These are phyloP conservation scores for Epizoanthus illoricatus DNA, from an alignment of 92 coral and sea anemone species.

Conservation along the genomic window DNA sequence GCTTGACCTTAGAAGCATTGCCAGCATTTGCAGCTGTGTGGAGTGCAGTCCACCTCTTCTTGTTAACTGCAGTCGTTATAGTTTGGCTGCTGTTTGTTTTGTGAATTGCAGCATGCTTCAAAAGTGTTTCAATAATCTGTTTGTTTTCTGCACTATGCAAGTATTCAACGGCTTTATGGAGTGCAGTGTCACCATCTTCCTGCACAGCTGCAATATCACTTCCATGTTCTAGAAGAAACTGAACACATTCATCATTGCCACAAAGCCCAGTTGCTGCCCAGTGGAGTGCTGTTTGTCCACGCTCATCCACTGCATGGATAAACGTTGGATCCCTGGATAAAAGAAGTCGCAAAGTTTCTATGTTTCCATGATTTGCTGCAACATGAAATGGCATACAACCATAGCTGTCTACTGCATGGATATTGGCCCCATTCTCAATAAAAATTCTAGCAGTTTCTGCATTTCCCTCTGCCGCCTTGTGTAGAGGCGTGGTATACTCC, in stretches of 20 bases:
- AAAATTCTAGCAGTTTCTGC: conserved; percentile 10
- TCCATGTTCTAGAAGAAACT: conserved; percentile 14
- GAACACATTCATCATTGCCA: neutral
- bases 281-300: conserved; percentile 4
- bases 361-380: conserved; percentile 1
- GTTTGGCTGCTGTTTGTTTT: neutral
- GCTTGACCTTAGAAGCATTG: neutral
- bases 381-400: conserved; percentile 9
- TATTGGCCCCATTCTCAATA: neutral
- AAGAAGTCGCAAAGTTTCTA: neutral
- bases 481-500: neutral
- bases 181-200: neutral
- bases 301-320: neutral
- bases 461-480: neutral
- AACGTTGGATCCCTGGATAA: neutral
- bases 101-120: neutral
- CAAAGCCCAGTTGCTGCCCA: neutral
- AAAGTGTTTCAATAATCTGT: neutral
- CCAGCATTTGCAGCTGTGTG: neutral
- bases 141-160: neutral
- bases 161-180: neutral
- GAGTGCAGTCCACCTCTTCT: neutral
- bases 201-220: neutral
- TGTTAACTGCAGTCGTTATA: neutral
- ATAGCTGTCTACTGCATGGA: neutral